A percentile compares a stretch with the other conserved stretches of the same genome.
Evolutionary conservation across 2,888 invertebrate genomes (phyloP).

Genomic region (Diarsia rubi): DNA sequence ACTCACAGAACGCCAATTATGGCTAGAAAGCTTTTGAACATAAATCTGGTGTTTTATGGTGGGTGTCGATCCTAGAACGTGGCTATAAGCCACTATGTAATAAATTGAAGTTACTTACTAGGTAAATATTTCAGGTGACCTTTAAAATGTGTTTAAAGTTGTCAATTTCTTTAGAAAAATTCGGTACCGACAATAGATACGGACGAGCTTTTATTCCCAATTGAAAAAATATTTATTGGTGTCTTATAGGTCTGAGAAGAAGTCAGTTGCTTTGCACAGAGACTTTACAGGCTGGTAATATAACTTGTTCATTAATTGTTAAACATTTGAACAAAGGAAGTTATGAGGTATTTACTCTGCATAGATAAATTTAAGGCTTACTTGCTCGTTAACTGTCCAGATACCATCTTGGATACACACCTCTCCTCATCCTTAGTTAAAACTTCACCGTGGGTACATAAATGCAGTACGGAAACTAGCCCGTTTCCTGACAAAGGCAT

Average conservation of each 20-base stretch:
- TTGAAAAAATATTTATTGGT: too few species aligned
- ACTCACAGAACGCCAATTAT: conserved; percentile 21
- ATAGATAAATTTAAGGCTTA: not conserved
- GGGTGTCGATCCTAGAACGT: conserved; percentile 3
- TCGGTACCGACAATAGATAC: too few species aligned
- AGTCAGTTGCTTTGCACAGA: not conserved
- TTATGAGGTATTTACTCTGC: not conserved
- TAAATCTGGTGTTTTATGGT: conserved; percentile 19
- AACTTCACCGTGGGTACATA: not conserved
- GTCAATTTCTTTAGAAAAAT: too few species aligned
- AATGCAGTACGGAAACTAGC: not conserved
- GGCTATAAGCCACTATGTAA: not conserved
- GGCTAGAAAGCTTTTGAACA: conserved; percentile 25
- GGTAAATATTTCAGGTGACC: conserved; percentile 2
- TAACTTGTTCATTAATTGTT: not conserved
- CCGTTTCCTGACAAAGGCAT: conserved; percentile 2
- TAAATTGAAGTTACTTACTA: not conserved
- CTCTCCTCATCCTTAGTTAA: conserved; percentile 7
- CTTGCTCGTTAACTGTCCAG: not conserved
- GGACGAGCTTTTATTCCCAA: too few species aligned
- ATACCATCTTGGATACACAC: not conserved
- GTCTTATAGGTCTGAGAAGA: not conserved
- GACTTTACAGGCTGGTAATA: not conserved
- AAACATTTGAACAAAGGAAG: too few species aligned
- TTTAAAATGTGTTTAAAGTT: not conserved